Conservation (phyloP, 2,888 invertebrate species). For the Himalopsyche japonica region DNA sequence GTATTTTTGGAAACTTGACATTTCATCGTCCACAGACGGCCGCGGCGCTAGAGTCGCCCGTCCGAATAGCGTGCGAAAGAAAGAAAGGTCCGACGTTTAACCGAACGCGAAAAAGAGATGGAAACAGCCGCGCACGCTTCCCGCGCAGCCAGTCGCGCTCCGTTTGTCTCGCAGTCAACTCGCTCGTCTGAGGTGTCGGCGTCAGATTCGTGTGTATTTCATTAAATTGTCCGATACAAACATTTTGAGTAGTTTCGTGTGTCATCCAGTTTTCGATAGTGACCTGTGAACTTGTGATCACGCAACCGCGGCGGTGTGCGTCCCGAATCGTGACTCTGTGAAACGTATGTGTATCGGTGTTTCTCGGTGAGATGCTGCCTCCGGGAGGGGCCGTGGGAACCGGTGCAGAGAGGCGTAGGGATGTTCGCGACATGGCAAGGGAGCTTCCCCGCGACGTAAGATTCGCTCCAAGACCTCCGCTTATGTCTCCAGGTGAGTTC, state of each 20-base stretch:
- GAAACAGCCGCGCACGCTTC: constrained; percentile 51
- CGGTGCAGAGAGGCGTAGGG: constrained; percentile 52
- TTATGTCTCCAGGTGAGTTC: constrained; percentile 54
- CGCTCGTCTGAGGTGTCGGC: constrained; percentile 3
- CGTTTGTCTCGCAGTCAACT: constrained; percentile 31
- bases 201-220: constrained; percentile 10
- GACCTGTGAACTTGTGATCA: constrained; percentile 15
- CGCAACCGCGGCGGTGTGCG: background rate
- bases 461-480: constrained; percentile 53
- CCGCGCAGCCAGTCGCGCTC: constrained; percentile 49
- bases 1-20: constrained; percentile 36
- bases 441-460: constrained; percentile 57
- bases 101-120: constrained; percentile 42
- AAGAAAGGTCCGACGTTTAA: constrained; percentile 40
- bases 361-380: constrained; percentile 37
- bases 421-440: constrained; percentile 55
- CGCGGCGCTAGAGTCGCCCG: constrained; percentile 40
- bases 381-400: constrained; percentile 38
- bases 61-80: constrained; percentile 49
- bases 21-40: constrained; percentile 21
- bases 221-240: constrained; percentile 10
- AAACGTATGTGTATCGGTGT: constrained; percentile 7
- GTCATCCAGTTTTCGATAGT: background rate
- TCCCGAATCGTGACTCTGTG: constrained; percentile 13
- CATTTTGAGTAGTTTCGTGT: background rate